Evolutionary conservation across 2,797 vertebrate genomes (phyloP), one percentile per base, ranked within the genome.

Genomic region (Eremophila alpestris): DNA sequence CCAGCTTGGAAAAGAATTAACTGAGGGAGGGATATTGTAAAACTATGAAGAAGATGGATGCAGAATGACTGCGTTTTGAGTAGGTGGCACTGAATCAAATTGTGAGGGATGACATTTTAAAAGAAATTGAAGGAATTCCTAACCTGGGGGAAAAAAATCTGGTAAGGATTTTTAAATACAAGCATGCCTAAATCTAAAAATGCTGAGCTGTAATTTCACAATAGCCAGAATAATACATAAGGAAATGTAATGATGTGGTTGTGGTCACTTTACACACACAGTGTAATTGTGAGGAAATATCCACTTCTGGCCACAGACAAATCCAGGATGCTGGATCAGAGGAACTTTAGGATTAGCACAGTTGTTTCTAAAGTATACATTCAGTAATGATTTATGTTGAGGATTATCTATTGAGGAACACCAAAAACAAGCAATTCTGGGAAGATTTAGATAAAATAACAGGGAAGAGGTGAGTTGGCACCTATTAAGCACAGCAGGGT

Each of bases 301-400:
- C 13, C 16, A n/a, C 9, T 30, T 59, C 22, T 67, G 52, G 16
- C 23, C 73, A 54, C 0, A 0, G n/a, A 29, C 14, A 36, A 36
- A 27, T 22, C 19, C 19, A 81, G 43, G 30, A 49, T 24, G 8
- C 20, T 58, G 41, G 19, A 40, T 56, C 46, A 76, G 55, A 58
- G 24, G 59, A 85, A 59, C 9, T 8, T 52, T 12, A 40, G 68
- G 21, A 56, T 32, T 13, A 86, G 8, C 56, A 81, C 32, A 24
- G 17, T 3, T 70, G 24, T 18, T 22, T 83, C 16, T 41, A 32
- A 86, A 81, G 5, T 30, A 5, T 16, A 2, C 26, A 12, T 29
- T 68, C 7, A 41, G 26, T 26, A 59, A n/a, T n/a, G 10, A 65
- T 16, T 46, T 38, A 38, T 32, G 18, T 38, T 38, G 17, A 46